Evolutionary conservation across 2,797 vertebrate species (phyloP).

Genomic region (Lepilemur ruficaudatus): DNA sequence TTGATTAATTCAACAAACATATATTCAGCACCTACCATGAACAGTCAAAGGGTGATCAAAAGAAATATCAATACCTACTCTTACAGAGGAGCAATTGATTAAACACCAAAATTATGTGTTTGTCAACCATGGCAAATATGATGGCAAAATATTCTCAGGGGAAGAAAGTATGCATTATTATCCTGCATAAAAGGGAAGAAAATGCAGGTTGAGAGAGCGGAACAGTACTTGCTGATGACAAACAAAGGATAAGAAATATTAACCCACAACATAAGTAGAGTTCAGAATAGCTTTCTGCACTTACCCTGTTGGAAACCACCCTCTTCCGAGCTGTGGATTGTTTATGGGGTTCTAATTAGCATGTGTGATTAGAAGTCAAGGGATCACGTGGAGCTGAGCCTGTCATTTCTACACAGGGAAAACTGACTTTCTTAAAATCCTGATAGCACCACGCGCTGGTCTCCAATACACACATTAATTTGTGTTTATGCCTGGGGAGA

Average conservation of each 20-base stretch:
- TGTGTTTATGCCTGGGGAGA: constrained; percentile 16
- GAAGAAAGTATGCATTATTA: neutral
- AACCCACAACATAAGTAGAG: neutral
- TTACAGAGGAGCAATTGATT: neutral
- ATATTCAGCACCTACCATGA: neutral
- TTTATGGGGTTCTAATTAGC: constrained; percentile 22
- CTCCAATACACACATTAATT: constrained; percentile 22
- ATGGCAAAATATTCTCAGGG: neutral
- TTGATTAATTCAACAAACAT: neutral
- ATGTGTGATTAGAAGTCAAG: constrained; percentile 15
- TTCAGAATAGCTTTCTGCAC: neutral
- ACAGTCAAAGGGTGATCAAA: neutral
- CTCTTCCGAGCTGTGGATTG: neutral
- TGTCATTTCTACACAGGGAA: neutral
- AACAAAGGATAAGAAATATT: neutral
- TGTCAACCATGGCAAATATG: neutral
- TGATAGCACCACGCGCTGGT: neutral
- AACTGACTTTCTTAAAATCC: constrained; percentile 32
- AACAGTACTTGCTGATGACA: neutral
- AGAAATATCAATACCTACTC: neutral
- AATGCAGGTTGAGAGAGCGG: neutral
- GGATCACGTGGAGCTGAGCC: neutral
- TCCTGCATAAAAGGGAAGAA: neutral
- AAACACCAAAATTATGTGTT: neutral
- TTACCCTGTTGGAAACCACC: neutral